A percentile compares a stretch with the other conserved stretches of the same genome.
phyloP scores from a whole-genome alignment of 2,888 invertebrate genomes.

The Cryptophagus acutangulus region DNA sequence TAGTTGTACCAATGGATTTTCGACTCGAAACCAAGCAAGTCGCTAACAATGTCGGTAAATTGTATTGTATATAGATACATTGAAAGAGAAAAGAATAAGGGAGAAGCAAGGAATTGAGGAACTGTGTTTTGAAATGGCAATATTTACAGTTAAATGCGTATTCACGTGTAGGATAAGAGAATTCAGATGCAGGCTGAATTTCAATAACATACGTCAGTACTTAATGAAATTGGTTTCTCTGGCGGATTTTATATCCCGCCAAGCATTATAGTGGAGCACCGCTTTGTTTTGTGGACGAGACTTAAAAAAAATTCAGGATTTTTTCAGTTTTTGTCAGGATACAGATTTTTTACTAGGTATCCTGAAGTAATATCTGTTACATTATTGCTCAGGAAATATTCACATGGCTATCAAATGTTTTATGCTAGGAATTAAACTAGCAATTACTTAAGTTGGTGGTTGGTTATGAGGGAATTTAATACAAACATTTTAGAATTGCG shows the following conservation, averaged over 20 bases:
- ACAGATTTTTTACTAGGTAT: too few relatives aligned
- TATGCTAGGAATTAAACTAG: too few relatives aligned
- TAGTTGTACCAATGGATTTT: slow-evolving; percentile 28
- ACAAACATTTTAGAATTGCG: too few relatives aligned
- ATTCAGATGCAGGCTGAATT: slow-evolving; percentile 8
- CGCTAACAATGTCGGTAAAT: slow-evolving; percentile 20
- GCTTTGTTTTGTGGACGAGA: too few relatives aligned
- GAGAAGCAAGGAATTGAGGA: not conserved
- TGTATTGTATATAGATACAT: slow-evolving; percentile 6
- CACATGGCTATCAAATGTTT: too few relatives aligned
- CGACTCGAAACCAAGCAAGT: slow-evolving; percentile 17
- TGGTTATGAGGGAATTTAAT: too few relatives aligned
- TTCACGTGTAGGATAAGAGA: slow-evolving; percentile 11
- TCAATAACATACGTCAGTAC: slow-evolving; percentile 7
- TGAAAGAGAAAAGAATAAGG: too few relatives aligned
- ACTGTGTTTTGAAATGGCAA: slow-evolving; percentile 1
- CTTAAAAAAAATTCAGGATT: too few relatives aligned
- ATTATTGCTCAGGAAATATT: too few relatives aligned
- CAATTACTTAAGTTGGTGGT: too few relatives aligned
- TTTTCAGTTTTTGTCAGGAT: too few relatives aligned
- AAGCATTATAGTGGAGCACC: slow-evolving; percentile 3
- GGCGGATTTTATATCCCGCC: slow-evolving; percentile 7
- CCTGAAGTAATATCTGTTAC: too few relatives aligned
- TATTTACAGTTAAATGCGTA: slow-evolving; percentile 13
- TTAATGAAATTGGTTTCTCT: slow-evolving; percentile 3